Evolutionary conservation across 2,888 invertebrate genomes (phyloP).

Genomic region (Bombylius major): DNA sequence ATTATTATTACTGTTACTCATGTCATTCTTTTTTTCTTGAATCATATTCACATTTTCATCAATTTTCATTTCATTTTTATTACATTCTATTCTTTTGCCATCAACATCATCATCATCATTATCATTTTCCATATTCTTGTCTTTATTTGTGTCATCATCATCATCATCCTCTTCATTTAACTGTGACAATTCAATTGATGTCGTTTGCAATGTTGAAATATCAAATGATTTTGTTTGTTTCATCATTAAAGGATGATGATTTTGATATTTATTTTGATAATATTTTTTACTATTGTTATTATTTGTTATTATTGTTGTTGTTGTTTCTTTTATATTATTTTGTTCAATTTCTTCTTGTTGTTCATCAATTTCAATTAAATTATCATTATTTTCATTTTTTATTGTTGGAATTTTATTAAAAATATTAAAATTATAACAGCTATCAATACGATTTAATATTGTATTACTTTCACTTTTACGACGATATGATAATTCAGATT

Average conservation of each 20-base stretch:
- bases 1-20: not conserved
- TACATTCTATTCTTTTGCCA: not conserved
- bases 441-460: not conserved
- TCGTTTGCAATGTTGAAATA: conserved; percentile 2
- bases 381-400: not conserved
- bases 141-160: not conserved
- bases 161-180: not conserved
- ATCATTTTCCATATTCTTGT: not conserved
- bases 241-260: not conserved
- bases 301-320: too few relatives aligned
- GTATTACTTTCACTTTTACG: not conserved
- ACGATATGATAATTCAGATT: not conserved
- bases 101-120: not conserved
- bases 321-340: too few relatives aligned
- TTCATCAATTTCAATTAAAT: too few relatives aligned
- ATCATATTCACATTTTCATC: not conserved
- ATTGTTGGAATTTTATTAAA: not conserved
- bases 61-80: not conserved
- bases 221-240: conserved; percentile 16
- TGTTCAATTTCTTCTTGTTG: too few relatives aligned
- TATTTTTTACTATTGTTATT: not conserved
- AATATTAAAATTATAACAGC: not conserved
- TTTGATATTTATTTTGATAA: not conserved
- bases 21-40: not conserved
- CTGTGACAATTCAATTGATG: not conserved